A percentile compares a stretch with the other conserved stretches of the same genome.
Conservation (phyloP, 2,888 invertebrate genomes). For the Operophtera brumata region DNA sequence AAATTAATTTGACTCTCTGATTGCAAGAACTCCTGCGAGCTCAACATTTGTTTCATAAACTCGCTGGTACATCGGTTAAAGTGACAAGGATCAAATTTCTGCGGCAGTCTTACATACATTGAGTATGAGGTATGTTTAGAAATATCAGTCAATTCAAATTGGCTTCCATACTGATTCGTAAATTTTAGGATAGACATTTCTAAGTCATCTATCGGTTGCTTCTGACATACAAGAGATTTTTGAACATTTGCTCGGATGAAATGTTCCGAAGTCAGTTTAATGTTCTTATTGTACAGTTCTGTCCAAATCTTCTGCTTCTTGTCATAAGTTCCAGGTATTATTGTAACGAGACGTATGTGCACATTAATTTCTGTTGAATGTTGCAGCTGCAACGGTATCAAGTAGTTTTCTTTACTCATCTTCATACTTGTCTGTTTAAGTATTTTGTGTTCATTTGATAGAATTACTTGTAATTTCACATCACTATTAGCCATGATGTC, state of each 20-base stretch:
- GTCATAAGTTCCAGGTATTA: slow-evolving; percentile 55
- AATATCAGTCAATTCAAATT: slow-evolving; percentile 47
- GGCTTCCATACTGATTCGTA: slow-evolving; percentile 38
- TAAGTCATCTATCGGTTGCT: slow-evolving; percentile 38
- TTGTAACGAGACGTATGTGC: slow-evolving; percentile 51
- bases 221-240: slow-evolving; percentile 34
- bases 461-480: slow-evolving; percentile 50
- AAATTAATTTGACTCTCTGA: slow-evolving; percentile 44
- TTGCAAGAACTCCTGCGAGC: slow-evolving; percentile 52
- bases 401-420: slow-evolving; percentile 46
- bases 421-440: slow-evolving; percentile 55
- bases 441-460: slow-evolving; percentile 42
- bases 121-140: slow-evolving; percentile 10
- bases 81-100: slow-evolving; percentile 35
- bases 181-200: slow-evolving; percentile 46
- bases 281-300: slow-evolving; percentile 49
- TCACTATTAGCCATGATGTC: slow-evolving; percentile 32
- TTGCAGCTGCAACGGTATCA: slow-evolving; percentile 48
- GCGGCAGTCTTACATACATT: slow-evolving; percentile 58
- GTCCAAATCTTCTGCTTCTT: slow-evolving; percentile 53
- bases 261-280: slow-evolving; percentile 53
- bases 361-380: slow-evolving; percentile 43
- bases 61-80: background rate
- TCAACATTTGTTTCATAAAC: slow-evolving; percentile 44
- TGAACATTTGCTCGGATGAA: slow-evolving; percentile 49